Evolutionary conservation across 2,113 vertebrate species (phyloP), one percentile per base, ranked within the genome.

Genomic region (Sylvilagus bachmani): DNA sequence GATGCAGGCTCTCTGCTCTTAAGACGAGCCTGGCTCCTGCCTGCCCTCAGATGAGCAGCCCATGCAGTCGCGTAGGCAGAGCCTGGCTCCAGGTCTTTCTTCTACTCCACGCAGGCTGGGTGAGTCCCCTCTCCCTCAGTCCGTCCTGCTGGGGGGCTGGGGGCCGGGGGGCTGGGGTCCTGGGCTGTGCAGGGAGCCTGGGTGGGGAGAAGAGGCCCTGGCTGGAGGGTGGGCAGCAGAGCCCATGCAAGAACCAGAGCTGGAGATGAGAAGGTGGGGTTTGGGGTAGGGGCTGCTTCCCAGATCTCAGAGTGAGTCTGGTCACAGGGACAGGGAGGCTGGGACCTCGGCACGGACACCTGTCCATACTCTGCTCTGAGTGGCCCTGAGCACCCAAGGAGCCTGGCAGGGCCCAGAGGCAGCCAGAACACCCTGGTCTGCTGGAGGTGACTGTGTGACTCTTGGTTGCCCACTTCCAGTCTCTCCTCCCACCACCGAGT

Each of bases 351-450:
- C 13, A 4, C 29, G 29, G 19, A n/a, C 25, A 9, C 25, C 0
- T 6, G 11, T 11, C 53, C 12, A 0, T 0, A 1, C 2, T 36
- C 70, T 17, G 73, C 12, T 7, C 66, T 3, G 0, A 1, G 10
- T 4, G 21, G n/a, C 6, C n/a, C 38, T 7, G 10, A 70, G 61
- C 33, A 16, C 24, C 33, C 31, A 7, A 16, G 25, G 77, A 74
- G 75, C 66, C 36, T 25, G 74, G 86, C 6, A 12, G 62, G 61
- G 53, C 53, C 25, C 27, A 2, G 49, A 3, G 4, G 79, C 51
- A 13, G 49, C 49, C 5, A 12, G 79, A 9, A 19, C 13, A 6
- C n/a, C 16, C 94, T 16, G 44, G 73, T 22, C 44, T 44, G 69
- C 33, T 19, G 27, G 0, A 9, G 75, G 49, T 1, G 4, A 24